Percentiles rank a stretch among this genome's conserved stretches.
phyloP scores from a whole-genome alignment of 2,888 invertebrate species.

The Thymelicus acteon region DNA sequence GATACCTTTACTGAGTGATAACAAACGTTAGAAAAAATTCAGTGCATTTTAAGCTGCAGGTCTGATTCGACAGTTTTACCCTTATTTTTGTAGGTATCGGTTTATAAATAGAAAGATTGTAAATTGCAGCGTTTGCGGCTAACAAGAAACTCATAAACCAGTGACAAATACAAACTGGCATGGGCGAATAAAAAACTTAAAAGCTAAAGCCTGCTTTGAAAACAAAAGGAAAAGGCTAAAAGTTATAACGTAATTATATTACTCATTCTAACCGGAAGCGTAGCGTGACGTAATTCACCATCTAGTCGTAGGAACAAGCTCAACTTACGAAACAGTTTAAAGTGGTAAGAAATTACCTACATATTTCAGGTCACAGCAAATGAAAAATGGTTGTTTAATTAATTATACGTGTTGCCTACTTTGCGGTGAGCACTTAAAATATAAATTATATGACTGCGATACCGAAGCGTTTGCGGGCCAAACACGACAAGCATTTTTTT shows the following conservation, averaged over 20 bases:
- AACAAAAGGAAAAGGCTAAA: neutral
- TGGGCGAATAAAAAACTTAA: neutral
- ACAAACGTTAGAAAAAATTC: too few relatives aligned
- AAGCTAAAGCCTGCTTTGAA: neutral
- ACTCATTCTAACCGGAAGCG: neutral
- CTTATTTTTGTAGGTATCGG: too few relatives aligned
- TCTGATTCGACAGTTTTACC: too few relatives aligned
- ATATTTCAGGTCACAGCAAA: conserved; percentile 17
- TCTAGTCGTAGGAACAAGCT: neutral
- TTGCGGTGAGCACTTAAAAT: conserved; percentile 18
- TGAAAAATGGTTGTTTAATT: conserved; percentile 24
- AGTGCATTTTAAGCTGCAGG: too few relatives aligned
- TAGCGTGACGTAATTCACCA: neutral
- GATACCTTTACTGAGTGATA: too few relatives aligned
- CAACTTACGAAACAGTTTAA: neutral
- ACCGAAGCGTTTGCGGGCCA: conserved; percentile 8
- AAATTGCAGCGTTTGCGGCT: too few relatives aligned
- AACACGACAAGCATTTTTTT: conserved; percentile 16
- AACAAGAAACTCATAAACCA: neutral
- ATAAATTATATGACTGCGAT: conserved; percentile 17
- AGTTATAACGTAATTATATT: neutral
- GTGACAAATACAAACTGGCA: neutral
- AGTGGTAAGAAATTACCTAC: conserved; percentile 12
- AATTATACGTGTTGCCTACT: conserved; percentile 21
- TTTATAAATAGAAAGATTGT: too few relatives aligned